Percentiles rank a stretch among this genome's conserved stretches.
phyloP scores from a whole-genome alignment of 1,140 invertebrate genomes.

The Drosophila lacertosa region DNA sequence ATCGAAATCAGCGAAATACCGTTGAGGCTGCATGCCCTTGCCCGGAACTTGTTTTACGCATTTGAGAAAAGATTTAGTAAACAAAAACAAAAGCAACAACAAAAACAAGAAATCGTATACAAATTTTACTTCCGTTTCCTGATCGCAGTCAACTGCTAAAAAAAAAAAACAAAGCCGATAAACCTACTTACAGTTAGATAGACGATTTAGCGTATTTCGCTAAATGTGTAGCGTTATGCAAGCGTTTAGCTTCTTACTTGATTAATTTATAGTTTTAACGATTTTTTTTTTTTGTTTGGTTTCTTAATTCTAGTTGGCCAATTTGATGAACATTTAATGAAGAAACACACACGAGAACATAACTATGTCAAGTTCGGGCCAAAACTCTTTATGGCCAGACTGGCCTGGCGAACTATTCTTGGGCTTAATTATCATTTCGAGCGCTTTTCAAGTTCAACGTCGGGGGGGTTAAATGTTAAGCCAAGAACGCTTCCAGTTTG shows the following conservation, averaged over 20 bases:
- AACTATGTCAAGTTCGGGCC: slow-evolving; percentile 72
- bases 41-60: slow-evolving; percentile 61
- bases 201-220: not conserved
- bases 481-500: slow-evolving; percentile 62
- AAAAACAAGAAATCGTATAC: too few species aligned
- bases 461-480: slow-evolving; percentile 25
- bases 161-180: too few species aligned
- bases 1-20: slow-evolving; percentile 56
- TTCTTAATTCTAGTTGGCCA: slow-evolving; percentile 55
- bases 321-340: slow-evolving; percentile 29
- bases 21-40: slow-evolving; percentile 67
- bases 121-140: slow-evolving; percentile 79
- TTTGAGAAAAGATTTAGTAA: slow-evolving; percentile 63
- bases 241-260: slow-evolving; percentile 42
- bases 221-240: slow-evolving; percentile 40
- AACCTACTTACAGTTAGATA: slow-evolving; percentile 47
- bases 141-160: slow-evolving; percentile 56
- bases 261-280: slow-evolving; percentile 42
- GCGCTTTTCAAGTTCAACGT: slow-evolving; percentile 65
- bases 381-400: slow-evolving; percentile 59
- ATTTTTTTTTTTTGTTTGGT: too few species aligned
- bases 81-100: slow-evolving; percentile 34
- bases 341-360: slow-evolving; percentile 2
- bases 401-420: slow-evolving; percentile 66
- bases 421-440: slow-evolving; percentile 49